Percentiles rank a stretch among this genome's conserved stretches.
Evolutionary conservation across 2,888 invertebrate species (phyloP).

Genomic region (Eupelmus urozonus): DNA sequence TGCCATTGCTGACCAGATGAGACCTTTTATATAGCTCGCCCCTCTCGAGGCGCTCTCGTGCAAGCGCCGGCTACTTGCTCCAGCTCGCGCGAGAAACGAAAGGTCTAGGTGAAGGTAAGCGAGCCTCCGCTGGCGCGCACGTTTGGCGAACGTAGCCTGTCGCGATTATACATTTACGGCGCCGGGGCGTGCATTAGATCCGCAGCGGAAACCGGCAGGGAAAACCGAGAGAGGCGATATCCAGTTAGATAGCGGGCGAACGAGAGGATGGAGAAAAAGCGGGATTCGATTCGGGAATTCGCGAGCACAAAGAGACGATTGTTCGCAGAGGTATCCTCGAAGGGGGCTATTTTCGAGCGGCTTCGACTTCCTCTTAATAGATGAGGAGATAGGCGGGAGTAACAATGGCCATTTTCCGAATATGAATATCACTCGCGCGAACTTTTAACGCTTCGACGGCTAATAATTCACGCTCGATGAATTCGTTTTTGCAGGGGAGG

Average conservation of each 20-base stretch:
- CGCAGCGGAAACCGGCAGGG: conserved; percentile 13
- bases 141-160: conserved; percentile 57
- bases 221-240: conserved; percentile 3
- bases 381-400: not conserved
- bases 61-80: conserved; percentile 29
- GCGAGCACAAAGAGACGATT: conserved; percentile 26
- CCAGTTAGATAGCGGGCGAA: not conserved
- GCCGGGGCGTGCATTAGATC: not conserved
- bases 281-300: conserved; percentile 6
- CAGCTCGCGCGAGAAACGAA: conserved; percentile 68
- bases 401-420: conserved; percentile 17
- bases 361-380: not conserved
- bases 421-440: conserved; percentile 10
- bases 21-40: conserved; percentile 76
- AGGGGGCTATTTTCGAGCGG: not conserved
- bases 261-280: not conserved
- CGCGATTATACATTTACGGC: conserved; percentile 51
- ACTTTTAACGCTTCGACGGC: not conserved
- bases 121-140: conserved; percentile 55
- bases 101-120: conserved; percentile 78
- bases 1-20: conserved; percentile 73
- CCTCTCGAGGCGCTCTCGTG: conserved; percentile 64
- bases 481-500: not conserved
- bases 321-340: not conserved
- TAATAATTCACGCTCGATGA: conserved; percentile 27